Evolutionary conservation across 2,113 vertebrate genomes (phyloP), one percentile per base, ranked within the genome.

Genomic region (Psettodes erumei): DNA sequence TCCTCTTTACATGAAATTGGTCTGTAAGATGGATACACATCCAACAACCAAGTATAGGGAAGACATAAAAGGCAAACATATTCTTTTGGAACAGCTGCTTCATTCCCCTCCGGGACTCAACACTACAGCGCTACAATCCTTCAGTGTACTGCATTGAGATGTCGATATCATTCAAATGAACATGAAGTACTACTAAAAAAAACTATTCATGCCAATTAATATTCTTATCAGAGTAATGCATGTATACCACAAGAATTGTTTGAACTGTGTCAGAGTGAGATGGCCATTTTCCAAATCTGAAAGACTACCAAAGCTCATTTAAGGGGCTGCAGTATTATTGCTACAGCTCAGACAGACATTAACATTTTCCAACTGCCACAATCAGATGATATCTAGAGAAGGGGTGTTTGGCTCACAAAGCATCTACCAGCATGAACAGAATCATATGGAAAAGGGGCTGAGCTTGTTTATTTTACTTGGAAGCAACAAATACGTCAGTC

Each of bases 261-360:
- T 81, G 86, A 89, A 86, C 69, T 68, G 47, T 55, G 67, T 50
- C 65, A 68, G 47, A 50, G 62, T 71, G 47, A 73, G 65, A 85
- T 82, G 76, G 83, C 72, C 75, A 68, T 77, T 86, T 80, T 89
- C 74, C 78, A 79, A 83, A 73, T 87, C 66, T 55, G 59, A 28
- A 65, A 88, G 58, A 81, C 72, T 70, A 88, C 83, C 86, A 86
- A 84, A 81, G 64, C 64, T 76, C 63, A 80, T 87, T 89, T 77
- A 81, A 58, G 32, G 35, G 53, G 42, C 47, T 67, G 65, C 32
- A 8, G 35, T 73, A 69, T 83, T 84, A 58, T 75, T 84, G 71
- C 83, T 75, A 85, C 43, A 75, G 37, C 66, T 83, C 72, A 55
- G 37, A 87, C 23, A 79, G 75, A 83, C 80, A 73, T 81, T 53